A percentile compares a stretch with the other conserved stretches of the same genome.
Evolutionary conservation across 2,888 invertebrate species (phyloP).

Genomic region (Eristalinus sepulchralis): DNA sequence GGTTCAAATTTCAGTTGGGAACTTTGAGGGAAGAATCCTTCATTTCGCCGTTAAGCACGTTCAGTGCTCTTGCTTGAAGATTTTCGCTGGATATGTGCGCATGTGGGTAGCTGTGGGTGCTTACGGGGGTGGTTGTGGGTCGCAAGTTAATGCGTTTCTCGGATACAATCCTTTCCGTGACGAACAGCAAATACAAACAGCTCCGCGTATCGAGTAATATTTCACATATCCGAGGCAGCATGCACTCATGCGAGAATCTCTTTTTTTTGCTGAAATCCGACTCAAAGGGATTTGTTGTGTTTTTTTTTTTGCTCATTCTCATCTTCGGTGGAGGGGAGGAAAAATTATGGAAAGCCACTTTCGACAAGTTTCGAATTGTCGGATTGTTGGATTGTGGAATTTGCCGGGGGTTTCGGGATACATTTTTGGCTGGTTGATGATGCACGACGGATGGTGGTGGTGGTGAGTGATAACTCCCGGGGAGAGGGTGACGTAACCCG

Average conservation of each 20-base stretch:
- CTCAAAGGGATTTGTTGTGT: background rate
- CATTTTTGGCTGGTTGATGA: background rate
- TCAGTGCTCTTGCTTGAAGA: background rate
- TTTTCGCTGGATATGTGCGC: background rate
- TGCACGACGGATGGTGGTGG: background rate
- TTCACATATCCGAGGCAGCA: background rate
- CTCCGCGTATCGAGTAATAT: slow-evolving; percentile 12
- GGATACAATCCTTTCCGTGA: background rate
- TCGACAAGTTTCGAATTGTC: background rate
- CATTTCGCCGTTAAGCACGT: background rate
- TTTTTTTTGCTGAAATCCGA: background rate
- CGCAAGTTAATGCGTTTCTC: background rate
- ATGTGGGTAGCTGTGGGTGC: background rate
- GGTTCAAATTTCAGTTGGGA: background rate
- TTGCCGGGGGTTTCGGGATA: background rate
- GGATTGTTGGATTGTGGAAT: background rate
- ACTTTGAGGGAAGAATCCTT: background rate
- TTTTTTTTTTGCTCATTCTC: background rate
- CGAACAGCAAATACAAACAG: slow-evolving; percentile 4
- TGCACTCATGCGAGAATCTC: background rate
- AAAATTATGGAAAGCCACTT: background rate
- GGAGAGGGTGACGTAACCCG: background rate
- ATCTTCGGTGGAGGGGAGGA: background rate
- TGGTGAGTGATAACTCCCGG: background rate
- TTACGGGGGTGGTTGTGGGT: background rate